These are phyloP conservation scores for Phycodurus eques DNA, from an alignment of 2,113 vertebrate genomes.

Conservation along the genomic window DNA sequence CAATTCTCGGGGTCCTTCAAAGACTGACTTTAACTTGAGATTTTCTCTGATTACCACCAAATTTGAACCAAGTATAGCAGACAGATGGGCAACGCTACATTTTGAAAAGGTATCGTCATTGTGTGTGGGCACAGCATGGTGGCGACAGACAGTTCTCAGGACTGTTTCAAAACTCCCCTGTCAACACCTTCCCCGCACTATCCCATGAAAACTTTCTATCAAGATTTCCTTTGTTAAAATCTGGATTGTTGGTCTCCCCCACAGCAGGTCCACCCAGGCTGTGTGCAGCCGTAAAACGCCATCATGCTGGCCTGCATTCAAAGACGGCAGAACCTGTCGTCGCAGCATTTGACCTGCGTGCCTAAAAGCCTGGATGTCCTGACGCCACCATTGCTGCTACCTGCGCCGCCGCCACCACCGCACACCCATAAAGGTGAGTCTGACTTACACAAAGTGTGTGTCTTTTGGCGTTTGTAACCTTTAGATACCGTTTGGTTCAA, in stretches of 20 bases:
- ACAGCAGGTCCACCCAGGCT: slow-evolving; percentile 64
- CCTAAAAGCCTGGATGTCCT: slow-evolving; percentile 82
- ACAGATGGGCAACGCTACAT: too few relatives aligned
- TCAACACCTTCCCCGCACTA: too few relatives aligned
- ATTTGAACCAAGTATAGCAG: too few relatives aligned
- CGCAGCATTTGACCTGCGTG: slow-evolving; percentile 82
- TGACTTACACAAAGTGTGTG: background rate
- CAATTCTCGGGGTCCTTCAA: too few relatives aligned
- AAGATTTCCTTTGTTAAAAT: background rate
- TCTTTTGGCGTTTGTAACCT: background rate
- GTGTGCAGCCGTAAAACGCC: slow-evolving; percentile 51
- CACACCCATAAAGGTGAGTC: slow-evolving; percentile 81
- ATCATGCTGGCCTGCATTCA: slow-evolving; percentile 98
- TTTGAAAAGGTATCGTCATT: too few relatives aligned
- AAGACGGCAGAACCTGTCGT: slow-evolving; percentile 86
- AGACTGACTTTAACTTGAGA: too few relatives aligned
- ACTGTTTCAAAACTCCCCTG: too few relatives aligned
- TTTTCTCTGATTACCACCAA: too few relatives aligned
- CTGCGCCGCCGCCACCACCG: slow-evolving; percentile 18
- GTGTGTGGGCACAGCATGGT: too few relatives aligned
- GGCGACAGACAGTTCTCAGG: too few relatives aligned
- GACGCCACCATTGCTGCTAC: slow-evolving; percentile 43
- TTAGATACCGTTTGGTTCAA: background rate
- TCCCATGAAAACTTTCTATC: background rate
- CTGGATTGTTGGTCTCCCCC: background rate